Conservation (phyloP, 2,113 vertebrate species). For the Mobula hypostoma region DNA sequence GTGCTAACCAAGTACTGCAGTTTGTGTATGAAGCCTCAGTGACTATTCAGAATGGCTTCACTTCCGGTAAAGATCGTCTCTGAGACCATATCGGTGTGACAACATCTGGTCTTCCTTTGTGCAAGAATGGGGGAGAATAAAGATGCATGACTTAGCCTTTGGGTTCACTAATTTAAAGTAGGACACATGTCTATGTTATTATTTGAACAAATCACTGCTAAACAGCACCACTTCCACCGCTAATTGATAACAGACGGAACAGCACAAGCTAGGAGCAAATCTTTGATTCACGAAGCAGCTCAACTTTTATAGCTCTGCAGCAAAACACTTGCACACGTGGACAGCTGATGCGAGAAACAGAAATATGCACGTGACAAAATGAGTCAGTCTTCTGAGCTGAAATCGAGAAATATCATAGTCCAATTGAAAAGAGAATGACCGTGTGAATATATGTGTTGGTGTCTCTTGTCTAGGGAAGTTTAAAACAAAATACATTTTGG, state of each 20-base stretch:
- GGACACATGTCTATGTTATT: not conserved
- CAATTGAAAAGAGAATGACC: not conserved
- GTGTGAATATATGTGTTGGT: not conserved
- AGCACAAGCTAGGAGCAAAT: not conserved
- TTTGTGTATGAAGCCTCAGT: not conserved
- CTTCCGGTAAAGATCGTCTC: not conserved
- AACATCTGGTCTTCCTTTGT: conserved; percentile 25
- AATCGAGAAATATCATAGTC: not conserved
- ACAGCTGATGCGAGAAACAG: not conserved
- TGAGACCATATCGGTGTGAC: not conserved
- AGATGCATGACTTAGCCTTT: not conserved
- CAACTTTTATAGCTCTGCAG: not conserved
- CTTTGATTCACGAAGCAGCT: not conserved
- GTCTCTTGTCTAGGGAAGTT: not conserved
- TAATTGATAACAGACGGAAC: not conserved
- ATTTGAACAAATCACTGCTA: conserved; percentile 23
- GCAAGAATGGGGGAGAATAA: not conserved
- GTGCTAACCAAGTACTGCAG: too few relatives aligned
- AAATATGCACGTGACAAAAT: not conserved
- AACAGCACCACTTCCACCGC: not conserved
- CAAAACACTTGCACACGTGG: not conserved
- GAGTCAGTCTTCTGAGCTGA: not conserved
- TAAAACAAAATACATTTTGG: not conserved
- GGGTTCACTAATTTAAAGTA: conserved; percentile 7
- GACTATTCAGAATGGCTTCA: not conserved